Evolutionary conservation across 2,888 invertebrate genomes (phyloP).

Genomic region (Agrotis clavis): DNA sequence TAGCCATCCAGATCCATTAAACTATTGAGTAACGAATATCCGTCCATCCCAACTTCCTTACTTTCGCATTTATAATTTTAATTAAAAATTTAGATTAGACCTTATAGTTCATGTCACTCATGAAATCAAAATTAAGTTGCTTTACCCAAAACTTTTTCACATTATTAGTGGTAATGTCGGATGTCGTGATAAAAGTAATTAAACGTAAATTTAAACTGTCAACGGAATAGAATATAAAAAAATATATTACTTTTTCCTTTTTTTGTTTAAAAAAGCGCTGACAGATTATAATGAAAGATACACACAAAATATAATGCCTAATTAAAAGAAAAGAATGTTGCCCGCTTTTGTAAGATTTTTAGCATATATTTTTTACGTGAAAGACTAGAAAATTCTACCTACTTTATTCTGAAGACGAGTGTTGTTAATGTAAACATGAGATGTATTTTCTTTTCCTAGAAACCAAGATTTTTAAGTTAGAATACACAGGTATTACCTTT

Average conservation of each 20-base stretch:
- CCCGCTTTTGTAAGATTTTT: constrained; percentile 6
- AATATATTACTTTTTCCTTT: constrained; percentile 26
- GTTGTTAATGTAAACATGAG: constrained; percentile 18
- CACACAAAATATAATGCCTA: background rate
- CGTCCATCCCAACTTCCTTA: too few species aligned
- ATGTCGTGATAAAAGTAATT: constrained; percentile 53
- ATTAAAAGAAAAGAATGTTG: constrained; percentile 29
- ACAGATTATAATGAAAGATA: constrained; percentile 28
- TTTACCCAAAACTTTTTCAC: constrained; percentile 21
- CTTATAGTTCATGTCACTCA: constrained; percentile 11
- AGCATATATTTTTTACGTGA: constrained; percentile 16
- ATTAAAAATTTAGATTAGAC: background rate
- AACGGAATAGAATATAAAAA: constrained; percentile 36
- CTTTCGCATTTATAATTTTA: too few species aligned
- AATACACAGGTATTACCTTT: background rate
- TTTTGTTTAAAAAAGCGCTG: background rate
- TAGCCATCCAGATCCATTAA: too few species aligned
- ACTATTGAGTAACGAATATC: too few species aligned
- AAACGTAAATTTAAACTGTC: constrained; percentile 47
- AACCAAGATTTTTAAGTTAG: background rate
- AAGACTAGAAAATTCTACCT: constrained; percentile 13
- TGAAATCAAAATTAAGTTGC: constrained; percentile 3
- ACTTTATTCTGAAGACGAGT: constrained; percentile 6
- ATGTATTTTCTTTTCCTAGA: background rate
- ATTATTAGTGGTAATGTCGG: constrained; percentile 32